phyloP scores from a whole-genome alignment of 2,113 vertebrate species.

The Ctenodactylus gundi region DNA sequence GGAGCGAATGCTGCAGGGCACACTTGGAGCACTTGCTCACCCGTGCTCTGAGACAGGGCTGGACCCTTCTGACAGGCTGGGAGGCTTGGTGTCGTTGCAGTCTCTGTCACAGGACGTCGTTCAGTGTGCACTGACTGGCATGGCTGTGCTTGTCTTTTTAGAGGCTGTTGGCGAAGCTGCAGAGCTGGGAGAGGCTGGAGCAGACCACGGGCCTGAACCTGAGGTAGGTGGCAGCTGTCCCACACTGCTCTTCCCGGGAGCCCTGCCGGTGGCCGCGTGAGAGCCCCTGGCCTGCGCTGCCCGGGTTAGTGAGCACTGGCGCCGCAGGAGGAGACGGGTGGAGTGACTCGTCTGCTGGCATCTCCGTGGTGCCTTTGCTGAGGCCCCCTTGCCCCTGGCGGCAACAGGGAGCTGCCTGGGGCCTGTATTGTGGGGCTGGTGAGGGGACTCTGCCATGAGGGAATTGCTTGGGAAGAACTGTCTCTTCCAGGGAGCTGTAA shows the following conservation, averaged over 20 bases:
- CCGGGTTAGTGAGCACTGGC: conserved; percentile 78
- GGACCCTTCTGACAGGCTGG: neutral
- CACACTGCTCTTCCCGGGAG: rapidly evolving
- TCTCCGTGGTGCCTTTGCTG: conserved; percentile 74
- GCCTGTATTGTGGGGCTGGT: conserved; percentile 42
- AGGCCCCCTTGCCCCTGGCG: conserved; percentile 48
- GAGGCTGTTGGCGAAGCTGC: conserved; percentile 89
- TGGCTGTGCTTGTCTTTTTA: conserved; percentile 71
- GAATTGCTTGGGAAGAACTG: conserved; percentile 34
- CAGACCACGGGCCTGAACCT: conserved; percentile 92
- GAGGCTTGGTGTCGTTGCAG: rapidly evolving
- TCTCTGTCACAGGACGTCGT: neutral
- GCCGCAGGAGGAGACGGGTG: conserved; percentile 66
- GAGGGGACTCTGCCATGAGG: conserved; percentile 44
- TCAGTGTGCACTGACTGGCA: neutral
- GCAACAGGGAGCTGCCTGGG: conserved; percentile 48
- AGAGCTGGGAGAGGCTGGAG: conserved; percentile 93
- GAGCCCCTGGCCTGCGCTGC: conserved; percentile 41
- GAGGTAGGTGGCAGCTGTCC: conserved; percentile 82
- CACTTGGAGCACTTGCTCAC: rapidly evolving
- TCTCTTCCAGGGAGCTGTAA: conserved; percentile 21
- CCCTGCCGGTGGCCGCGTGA: neutral
- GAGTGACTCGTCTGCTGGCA: conserved; percentile 67
- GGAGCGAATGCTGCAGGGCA: neutral
- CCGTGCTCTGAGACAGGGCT: neutral